Evolutionary conservation across 1,140 invertebrate species (phyloP).

Genomic region (Elymnias hypermnestra): DNA sequence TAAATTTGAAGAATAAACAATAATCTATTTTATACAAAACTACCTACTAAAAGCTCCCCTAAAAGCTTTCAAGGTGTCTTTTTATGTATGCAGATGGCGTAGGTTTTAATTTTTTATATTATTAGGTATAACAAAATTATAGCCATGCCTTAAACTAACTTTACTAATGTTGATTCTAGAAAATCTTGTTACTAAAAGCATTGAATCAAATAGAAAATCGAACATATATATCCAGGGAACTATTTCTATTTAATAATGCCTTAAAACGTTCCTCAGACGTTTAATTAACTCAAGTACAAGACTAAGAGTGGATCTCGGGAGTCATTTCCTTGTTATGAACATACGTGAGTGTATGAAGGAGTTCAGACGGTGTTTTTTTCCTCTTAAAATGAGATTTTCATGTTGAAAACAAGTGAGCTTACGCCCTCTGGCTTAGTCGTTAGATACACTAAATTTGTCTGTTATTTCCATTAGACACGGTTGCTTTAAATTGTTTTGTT

Average conservation of each 20-base stretch:
- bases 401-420: slow-evolving; percentile 8
- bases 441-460: slow-evolving; percentile 16
- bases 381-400: slow-evolving; percentile 17
- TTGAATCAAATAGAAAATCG: slow-evolving; percentile 12
- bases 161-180: no score
- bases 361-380: slow-evolving; percentile 11
- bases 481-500: no score
- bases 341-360: slow-evolving; percentile 35
- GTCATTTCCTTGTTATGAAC: slow-evolving; percentile 32
- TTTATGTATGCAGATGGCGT: no score
- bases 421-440: neutral
- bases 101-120: no score
- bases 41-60: no score
- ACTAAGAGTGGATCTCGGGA: slow-evolving; percentile 16
- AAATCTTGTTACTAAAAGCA: slow-evolving; percentile 3
- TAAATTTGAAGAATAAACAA: no score
- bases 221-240: neutral
- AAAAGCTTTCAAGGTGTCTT: no score
- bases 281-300: slow-evolving; percentile 41
- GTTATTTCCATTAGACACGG: neutral
- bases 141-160: no score
- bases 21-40: no score
- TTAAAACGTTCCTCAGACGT: slow-evolving; percentile 24
- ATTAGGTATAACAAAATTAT: no score
- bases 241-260: slow-evolving; percentile 12